These are phyloP conservation scores for Chrysolina americana DNA, from an alignment of 2,888 invertebrate species.

Conservation along the genomic window DNA sequence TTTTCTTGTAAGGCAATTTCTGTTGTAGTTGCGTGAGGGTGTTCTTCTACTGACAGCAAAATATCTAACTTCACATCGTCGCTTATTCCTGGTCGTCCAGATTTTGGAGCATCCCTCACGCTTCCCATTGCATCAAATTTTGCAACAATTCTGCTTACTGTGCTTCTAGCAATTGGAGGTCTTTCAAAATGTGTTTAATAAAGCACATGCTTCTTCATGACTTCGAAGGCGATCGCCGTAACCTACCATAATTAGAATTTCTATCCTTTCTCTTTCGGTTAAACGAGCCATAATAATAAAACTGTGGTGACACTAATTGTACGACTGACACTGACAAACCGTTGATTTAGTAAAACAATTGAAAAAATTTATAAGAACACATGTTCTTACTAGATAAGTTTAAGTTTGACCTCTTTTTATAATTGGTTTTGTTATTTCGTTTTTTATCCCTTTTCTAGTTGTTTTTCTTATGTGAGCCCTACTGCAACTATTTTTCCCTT, in stretches of 20 bases:
- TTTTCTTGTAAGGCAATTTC: no score
- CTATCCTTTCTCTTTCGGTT: constrained; percentile 17
- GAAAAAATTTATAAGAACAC: constrained; percentile 15
- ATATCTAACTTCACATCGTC: no score
- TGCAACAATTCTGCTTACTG: background rate
- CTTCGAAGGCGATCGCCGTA: no score
- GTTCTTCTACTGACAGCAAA: no score
- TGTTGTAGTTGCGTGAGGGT: constrained; percentile 1
- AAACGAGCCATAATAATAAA: constrained; percentile 17
- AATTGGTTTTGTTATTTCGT: constrained; percentile 6
- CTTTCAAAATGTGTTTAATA: no score
- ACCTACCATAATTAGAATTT: no score
- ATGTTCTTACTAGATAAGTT: constrained; percentile 15
- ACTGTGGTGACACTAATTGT: constrained; percentile 14
- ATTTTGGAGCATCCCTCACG: background rate
- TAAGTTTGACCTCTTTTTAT: constrained; percentile 18
- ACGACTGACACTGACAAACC: constrained; percentile 19
- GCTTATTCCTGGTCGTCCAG: no score
- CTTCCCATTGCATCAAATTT: constrained; percentile 5
- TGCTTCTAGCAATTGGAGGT: background rate
- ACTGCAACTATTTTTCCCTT: no score
- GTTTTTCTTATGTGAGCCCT: no score
- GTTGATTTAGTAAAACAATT: constrained; percentile 17
- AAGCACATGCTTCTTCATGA: no score
- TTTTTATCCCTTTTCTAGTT: no score